Conservation (phyloP, 1,140 invertebrate genomes). For the Aphidius ervi region DNA sequence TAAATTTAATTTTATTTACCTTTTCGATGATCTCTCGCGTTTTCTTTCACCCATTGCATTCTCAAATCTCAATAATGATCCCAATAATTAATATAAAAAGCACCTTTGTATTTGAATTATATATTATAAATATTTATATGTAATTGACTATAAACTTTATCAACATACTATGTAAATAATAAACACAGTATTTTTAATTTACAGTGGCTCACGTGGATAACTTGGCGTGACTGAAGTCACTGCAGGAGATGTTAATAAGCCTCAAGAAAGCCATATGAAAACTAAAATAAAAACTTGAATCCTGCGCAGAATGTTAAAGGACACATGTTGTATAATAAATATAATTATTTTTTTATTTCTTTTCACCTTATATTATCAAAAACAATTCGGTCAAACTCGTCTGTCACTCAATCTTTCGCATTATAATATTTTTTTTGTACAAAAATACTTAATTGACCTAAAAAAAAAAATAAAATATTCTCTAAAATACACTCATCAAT, state of each 20-base stretch:
- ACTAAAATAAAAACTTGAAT: constrained; percentile 1
- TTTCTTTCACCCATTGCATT: constrained; percentile 48
- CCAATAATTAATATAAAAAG: too few species aligned
- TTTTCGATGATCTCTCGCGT: constrained; percentile 42
- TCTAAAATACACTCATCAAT: too few species aligned
- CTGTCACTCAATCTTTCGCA: neutral
- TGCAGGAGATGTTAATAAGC: constrained; percentile 41
- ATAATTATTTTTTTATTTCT: neutral
- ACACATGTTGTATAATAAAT: neutral
- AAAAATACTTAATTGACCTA: too few species aligned
- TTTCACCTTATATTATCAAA: too few species aligned
- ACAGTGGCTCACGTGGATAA: constrained; percentile 20
- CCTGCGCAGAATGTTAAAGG: constrained; percentile 15
- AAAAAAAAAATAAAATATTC: too few species aligned
- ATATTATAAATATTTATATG: too few species aligned
- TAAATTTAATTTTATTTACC: constrained; percentile 29
- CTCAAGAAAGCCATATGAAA: neutral
- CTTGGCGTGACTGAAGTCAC: constrained; percentile 37
- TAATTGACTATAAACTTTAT: constrained; percentile 3
- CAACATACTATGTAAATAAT: constrained; percentile 23
- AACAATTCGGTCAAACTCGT: constrained; percentile 14
- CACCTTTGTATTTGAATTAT: too few species aligned
- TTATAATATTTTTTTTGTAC: too few species aligned
- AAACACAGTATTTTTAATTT: constrained; percentile 23
- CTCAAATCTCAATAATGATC: constrained; percentile 15